phyloP scores from a whole-genome alignment of 1,140 invertebrate genomes.

The Nylanderia fulva region DNA sequence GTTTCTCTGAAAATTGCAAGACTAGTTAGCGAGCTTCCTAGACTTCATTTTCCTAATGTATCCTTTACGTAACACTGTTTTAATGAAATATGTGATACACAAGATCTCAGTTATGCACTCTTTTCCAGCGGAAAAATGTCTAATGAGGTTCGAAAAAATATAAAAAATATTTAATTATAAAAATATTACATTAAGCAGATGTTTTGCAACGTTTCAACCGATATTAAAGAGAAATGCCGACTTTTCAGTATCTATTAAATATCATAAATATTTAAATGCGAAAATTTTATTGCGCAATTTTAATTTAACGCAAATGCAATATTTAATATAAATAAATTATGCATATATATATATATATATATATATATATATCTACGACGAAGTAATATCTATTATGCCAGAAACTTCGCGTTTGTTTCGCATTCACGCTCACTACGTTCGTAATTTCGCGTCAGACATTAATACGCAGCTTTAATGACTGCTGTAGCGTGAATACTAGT shows the following conservation, averaged over 20 bases:
- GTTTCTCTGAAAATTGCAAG: conserved; percentile 9
- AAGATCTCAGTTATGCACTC: background rate
- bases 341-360: background rate
- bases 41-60: background rate
- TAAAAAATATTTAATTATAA: background rate
- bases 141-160: background rate
- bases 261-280: background rate
- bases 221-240: too few species aligned
- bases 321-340: background rate
- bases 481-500: background rate
- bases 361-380: background rate
- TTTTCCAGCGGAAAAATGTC: background rate
- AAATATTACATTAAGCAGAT: background rate
- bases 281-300: background rate
- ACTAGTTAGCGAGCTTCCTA: background rate
- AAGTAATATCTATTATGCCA: background rate
- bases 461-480: conserved; percentile 21
- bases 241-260: background rate
- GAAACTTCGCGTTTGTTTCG: background rate
- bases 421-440: background rate
- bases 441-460: background rate
- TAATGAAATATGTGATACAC: conserved; percentile 16
- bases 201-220: too few species aligned
- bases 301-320: background rate
- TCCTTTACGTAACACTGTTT: background rate